Base-by-base conservation (phyloP, 2,888 invertebrate species). In the Eulithis prunata region DNA sequence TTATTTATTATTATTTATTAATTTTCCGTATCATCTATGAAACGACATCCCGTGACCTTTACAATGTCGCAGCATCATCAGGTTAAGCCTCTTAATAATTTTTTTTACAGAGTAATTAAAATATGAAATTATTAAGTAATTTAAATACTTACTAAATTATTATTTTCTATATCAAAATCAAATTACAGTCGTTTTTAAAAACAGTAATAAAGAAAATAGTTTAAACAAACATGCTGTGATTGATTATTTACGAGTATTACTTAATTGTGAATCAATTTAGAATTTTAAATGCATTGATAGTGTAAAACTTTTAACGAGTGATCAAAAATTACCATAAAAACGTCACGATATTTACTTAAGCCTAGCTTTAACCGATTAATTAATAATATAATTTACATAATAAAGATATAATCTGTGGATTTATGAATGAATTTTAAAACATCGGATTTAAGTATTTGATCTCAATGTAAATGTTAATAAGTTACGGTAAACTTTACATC, bases 311-410 rank as follows among this genome's bases (percentile, higher is more conserved):
- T 66, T 59, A 66, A 63, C 52, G 63, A 63, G 53, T 57, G 11
- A 60, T 59, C 61, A 58, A 56, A 51, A 51, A 64, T 68, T 58
- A 55, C 14, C 56, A 60, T 68, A 57, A 59, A 47, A 68, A 57
- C 38, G 52, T 51, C 62, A 52, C 21, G 52, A 38, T 62, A 65
- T 59, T 62, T 57, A 62, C 52, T 60, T 55, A 59, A 70, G 63
- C 53, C 54, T 64, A 56, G 61, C 66, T 73, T 70, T 58, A 64
- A 60, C 71, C 69, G 66, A 71, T 73, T 78, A 79, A 79, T 79
- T 78, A 77, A 80, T 79, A 72, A 73, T 68, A 75, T 71, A 62
- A 75, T 80, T 80, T 74, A 66, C 78, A 81, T 81, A 77, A 77
- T 75, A 78, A 75, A 78, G 76, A 77, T 71, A 72, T 78, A 77